Conservation (phyloP, 2,888 invertebrate species). For the Hipparchia semele region DNA sequence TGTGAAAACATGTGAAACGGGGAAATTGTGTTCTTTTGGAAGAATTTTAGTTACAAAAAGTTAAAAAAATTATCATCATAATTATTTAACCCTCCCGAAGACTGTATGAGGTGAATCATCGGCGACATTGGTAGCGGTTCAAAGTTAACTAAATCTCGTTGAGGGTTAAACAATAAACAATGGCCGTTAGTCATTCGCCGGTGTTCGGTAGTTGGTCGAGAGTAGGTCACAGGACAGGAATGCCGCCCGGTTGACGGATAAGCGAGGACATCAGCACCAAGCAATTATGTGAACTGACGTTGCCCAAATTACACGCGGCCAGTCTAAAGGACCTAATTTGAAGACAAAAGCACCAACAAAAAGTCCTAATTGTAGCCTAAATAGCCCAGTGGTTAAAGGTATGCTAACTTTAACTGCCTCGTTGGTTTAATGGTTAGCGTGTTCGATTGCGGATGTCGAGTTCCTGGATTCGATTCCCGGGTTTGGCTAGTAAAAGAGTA, state of each 20-base stretch:
- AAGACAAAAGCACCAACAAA: neutral
- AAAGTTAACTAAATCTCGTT: constrained; percentile 13
- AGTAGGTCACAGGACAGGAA: constrained; percentile 73
- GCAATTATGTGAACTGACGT: constrained; percentile 48
- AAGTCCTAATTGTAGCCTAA: neutral
- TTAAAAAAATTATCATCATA: no score
- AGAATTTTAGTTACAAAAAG: no score
- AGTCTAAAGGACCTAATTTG: neutral
- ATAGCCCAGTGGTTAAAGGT: neutral
- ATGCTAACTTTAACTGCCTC: neutral
- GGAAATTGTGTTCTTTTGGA: no score
- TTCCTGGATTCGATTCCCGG: no score
- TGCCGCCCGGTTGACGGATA: constrained; percentile 75
- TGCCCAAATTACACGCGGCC: constrained; percentile 11
- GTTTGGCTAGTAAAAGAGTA: no score
- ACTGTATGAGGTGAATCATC: neutral
- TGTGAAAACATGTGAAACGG: no score
- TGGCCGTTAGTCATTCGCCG: constrained; percentile 57
- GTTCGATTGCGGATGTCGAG: no score
- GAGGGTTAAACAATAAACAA: constrained; percentile 49
- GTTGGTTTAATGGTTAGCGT: no score
- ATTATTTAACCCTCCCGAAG: no score
- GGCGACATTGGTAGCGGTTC: neutral
- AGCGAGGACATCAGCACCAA: constrained; percentile 58
- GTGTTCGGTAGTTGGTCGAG: constrained; percentile 50